A percentile compares a stretch with the other conserved stretches of the same genome.
Evolutionary conservation across 2,113 vertebrate species (phyloP).

Genomic region (Myanophis thanlyinensis): DNA sequence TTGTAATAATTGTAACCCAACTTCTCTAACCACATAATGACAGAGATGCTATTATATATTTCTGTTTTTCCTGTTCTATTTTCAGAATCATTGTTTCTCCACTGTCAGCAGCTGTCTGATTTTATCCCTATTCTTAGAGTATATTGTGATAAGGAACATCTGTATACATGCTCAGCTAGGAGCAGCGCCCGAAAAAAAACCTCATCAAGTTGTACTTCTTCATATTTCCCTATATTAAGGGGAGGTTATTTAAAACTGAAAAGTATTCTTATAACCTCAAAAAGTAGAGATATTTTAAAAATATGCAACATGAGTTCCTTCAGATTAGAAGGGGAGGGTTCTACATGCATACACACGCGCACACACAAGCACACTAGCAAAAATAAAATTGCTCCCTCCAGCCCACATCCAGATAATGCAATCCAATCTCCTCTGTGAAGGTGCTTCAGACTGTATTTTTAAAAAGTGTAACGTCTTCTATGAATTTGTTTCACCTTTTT

Average conservation of each 20-base stretch:
- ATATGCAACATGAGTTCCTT: background rate
- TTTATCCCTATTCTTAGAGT: background rate
- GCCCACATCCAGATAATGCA: background rate
- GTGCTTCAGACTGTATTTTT: background rate
- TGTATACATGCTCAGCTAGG: background rate
- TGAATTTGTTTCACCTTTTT: background rate
- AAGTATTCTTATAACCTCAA: background rate
- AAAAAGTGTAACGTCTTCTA: background rate
- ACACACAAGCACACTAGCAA: background rate
- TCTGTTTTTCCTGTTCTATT: background rate
- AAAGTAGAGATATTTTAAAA: background rate
- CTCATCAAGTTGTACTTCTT: background rate
- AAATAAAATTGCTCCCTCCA: background rate
- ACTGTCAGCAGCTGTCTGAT: background rate
- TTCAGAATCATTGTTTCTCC: background rate
- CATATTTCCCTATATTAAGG: background rate
- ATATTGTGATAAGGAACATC: background rate
- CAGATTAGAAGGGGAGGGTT: background rate
- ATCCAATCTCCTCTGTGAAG: background rate
- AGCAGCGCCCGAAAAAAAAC: background rate
- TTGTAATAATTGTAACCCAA: background rate
- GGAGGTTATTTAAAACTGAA: background rate
- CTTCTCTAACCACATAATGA: background rate
- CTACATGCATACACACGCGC: rapidly evolving
- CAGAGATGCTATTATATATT: background rate